Evolutionary conservation across 2,797 vertebrate species (phyloP), one percentile per base, ranked within the genome.

Genomic region (Uromys caudimaculatus): DNA sequence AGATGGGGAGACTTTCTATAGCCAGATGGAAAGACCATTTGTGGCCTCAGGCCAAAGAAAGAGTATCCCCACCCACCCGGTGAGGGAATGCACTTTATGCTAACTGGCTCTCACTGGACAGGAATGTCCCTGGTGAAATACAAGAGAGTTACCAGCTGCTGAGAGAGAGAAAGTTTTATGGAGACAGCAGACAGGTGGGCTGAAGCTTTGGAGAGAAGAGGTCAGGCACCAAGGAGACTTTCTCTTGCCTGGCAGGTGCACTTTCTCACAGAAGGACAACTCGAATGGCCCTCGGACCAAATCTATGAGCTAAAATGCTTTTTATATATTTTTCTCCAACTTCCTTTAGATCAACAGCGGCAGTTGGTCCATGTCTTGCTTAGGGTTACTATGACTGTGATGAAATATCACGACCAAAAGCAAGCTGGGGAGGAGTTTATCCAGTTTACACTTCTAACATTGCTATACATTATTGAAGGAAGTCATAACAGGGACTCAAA

Each of bases 31-130:
- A 76, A 88, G 13, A 77, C 54, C 44, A 3, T 29, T 27, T 7
- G 44, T 81, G 92, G 71, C 82, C 82, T 76, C 3, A 38, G 38
- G 77, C 58, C 81, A 82, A 58, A 94, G 35, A 75, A 88, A 44
- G 3, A n/a, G n/a, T 23, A 27, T 76, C 29, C 23, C 23, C 29
- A 7, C 67, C 38, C 21, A 12, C 60, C 87, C 50, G 10, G 41
- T 35, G 27, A 41, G 10, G 50, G 35, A 23, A 89, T 35, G 9
- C 16, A 21, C 54, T 81, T 58, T 85, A 69, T 84, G 14, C 54
- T 86, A 58, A 69, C 85, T 10, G 38, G 41, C 23, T 82, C 67
- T 54, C 9, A 41, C 3, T 13, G 14, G 19, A 41, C 69, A 19
- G 1, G 17, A 67, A 3, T 6, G 10, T 78, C 62, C 92, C 79